A percentile compares a stretch with the other conserved stretches of the same genome.
These are phyloP conservation scores for Laspeyria flexula DNA, from an alignment of 2,888 invertebrate genomes.

Conservation along the genomic window DNA sequence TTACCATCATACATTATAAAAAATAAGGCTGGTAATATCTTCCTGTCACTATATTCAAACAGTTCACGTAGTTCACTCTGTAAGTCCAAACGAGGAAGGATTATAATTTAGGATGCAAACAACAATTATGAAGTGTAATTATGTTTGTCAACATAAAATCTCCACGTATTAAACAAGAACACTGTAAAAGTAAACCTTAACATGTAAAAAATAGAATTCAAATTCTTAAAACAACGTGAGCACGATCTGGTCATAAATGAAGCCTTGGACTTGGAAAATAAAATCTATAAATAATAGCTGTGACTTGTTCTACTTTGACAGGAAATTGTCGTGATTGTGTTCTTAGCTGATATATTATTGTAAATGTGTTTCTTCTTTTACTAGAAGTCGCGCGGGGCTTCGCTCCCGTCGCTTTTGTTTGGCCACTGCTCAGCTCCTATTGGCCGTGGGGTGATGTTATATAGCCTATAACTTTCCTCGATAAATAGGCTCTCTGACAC, in stretches of 20 bases:
- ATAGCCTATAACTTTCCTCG: too few relatives aligned
- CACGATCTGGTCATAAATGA: not conserved
- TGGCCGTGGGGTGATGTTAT: too few relatives aligned
- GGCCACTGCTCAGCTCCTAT: too few relatives aligned
- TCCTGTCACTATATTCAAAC: too few relatives aligned
- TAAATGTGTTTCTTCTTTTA: not conserved
- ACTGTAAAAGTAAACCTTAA: not conserved
- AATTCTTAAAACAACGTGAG: not conserved
- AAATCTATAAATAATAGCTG: conserved; percentile 28
- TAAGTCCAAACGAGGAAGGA: not conserved
- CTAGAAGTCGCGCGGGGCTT: too few relatives aligned
- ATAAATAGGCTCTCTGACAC: too few relatives aligned
- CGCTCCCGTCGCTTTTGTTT: too few relatives aligned
- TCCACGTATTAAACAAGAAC: not conserved
- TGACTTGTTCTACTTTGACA: conserved; percentile 24
- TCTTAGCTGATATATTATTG: not conserved
- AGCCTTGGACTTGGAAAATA: conserved; percentile 13
- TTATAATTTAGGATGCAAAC: not conserved
- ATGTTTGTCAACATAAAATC: not conserved
- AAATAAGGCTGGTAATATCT: too few relatives aligned
- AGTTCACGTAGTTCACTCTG: too few relatives aligned
- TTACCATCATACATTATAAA: too few relatives aligned
- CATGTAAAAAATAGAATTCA: not conserved
- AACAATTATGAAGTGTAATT: not conserved
- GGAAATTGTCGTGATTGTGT: conserved; percentile 8